A percentile compares a stretch with the other conserved stretches of the same genome.
Conservation (phyloP, 1,140 invertebrate genomes). For the Ectropis grisescens region DNA sequence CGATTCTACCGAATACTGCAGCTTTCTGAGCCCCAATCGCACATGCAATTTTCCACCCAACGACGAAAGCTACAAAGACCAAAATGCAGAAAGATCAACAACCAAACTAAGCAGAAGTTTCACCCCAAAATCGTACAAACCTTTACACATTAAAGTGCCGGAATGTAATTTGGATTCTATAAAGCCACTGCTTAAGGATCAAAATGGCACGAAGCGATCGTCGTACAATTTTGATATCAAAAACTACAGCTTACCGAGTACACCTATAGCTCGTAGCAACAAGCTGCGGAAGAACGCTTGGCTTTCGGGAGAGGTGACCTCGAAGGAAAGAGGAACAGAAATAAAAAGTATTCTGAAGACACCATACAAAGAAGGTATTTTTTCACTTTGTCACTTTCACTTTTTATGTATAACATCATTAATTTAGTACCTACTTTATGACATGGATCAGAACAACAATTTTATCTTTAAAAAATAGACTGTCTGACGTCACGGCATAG, state of each 20-base stretch:
- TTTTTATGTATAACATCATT: no score
- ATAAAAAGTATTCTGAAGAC: not conserved
- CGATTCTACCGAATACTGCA: slow-evolving; percentile 66
- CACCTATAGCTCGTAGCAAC: slow-evolving; percentile 62
- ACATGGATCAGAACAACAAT: no score
- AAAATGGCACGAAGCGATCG: slow-evolving; percentile 23
- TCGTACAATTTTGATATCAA: slow-evolving; percentile 65
- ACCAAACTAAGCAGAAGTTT: slow-evolving; percentile 55
- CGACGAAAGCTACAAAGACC: slow-evolving; percentile 25
- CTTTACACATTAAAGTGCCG: slow-evolving; percentile 59
- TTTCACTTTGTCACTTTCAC: no score
- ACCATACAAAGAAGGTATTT: slow-evolving; percentile 11
- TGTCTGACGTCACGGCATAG: no score
- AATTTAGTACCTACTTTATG: no score
- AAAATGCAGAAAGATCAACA: slow-evolving; percentile 25
- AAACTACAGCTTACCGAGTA: slow-evolving; percentile 58
- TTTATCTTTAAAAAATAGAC: no score
- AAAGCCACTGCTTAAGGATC: slow-evolving; percentile 38
- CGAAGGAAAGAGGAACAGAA: slow-evolving; percentile 8
- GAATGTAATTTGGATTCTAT: slow-evolving; percentile 55
- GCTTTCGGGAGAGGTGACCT: slow-evolving; percentile 53
- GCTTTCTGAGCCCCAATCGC: slow-evolving; percentile 52
- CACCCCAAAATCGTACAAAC: slow-evolving; percentile 62
- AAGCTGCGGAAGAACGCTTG: slow-evolving; percentile 65
- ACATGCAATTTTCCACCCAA: slow-evolving; percentile 24